These are phyloP conservation scores for Lophochroa leadbeateri DNA, from an alignment of 2,113 vertebrate genomes.

Conservation along the genomic window DNA sequence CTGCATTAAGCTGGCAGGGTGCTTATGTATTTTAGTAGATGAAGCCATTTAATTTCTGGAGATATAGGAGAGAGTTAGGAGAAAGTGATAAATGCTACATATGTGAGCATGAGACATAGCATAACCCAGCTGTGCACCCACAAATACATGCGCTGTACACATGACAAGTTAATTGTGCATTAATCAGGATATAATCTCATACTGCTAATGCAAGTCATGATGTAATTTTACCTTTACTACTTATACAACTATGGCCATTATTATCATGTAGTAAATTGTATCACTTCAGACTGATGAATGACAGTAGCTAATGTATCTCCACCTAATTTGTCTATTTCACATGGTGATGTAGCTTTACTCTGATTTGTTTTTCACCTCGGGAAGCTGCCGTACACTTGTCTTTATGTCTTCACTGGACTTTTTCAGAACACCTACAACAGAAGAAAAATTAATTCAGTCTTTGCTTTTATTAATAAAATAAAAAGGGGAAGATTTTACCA, in stretches of 20 bases:
- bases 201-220: conserved; percentile 58
- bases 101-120: background rate
- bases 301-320: conserved; percentile 20
- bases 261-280: conserved; percentile 51
- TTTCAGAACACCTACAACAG: background rate
- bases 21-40: background rate
- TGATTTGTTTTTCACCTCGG: background rate
- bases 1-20: background rate
- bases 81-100: conserved; percentile 36
- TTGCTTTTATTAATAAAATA: background rate
- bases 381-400: background rate
- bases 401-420: background rate
- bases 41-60: background rate
- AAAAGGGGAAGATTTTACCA: background rate
- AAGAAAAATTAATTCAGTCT: background rate
- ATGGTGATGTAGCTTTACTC: background rate
- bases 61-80: background rate
- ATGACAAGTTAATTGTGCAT: conserved; percentile 69
- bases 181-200: conserved; percentile 66
- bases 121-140: conserved; percentile 54
- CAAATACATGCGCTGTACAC: conserved; percentile 26
- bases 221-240: conserved; percentile 66
- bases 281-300: conserved; percentile 55
- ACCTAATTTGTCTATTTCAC: conserved; percentile 33
- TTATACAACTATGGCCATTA: conserved; percentile 31